phyloP scores from a whole-genome alignment of 2,113 vertebrate species.

The Ploceus nigricollis region DNA sequence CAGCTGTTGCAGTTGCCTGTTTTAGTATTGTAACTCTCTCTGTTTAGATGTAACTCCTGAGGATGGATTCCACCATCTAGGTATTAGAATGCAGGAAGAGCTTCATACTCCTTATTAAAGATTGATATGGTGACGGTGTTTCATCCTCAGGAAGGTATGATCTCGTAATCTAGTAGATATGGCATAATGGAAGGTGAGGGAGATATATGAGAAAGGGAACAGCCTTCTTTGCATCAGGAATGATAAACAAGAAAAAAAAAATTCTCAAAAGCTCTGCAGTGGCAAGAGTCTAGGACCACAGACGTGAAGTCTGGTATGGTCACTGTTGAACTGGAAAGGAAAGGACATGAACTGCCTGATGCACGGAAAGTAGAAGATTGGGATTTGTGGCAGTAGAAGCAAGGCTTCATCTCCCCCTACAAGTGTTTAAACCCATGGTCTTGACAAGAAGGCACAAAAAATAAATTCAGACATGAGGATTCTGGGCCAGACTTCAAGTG shows the following conservation, averaged over 20 bases:
- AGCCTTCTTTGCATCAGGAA: background rate
- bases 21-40: background rate
- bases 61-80: background rate
- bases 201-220: background rate
- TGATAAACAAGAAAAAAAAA: background rate
- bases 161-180: background rate
- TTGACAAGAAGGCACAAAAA: background rate
- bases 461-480: background rate
- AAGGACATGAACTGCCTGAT: background rate
- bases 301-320: background rate
- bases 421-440: background rate
- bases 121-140: background rate
- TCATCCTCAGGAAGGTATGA: background rate
- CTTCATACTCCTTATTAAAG: background rate
- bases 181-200: background rate
- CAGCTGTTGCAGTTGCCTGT: background rate
- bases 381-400: background rate
- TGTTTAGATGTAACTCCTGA: background rate
- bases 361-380: background rate
- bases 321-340: background rate
- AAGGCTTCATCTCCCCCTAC: background rate
- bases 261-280: background rate
- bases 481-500: background rate
- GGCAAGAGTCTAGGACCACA: background rate
- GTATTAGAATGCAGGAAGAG: background rate